Evolutionary conservation across 2,113 vertebrate genomes (phyloP).

Genomic region (Lamprologus sp.): DNA sequence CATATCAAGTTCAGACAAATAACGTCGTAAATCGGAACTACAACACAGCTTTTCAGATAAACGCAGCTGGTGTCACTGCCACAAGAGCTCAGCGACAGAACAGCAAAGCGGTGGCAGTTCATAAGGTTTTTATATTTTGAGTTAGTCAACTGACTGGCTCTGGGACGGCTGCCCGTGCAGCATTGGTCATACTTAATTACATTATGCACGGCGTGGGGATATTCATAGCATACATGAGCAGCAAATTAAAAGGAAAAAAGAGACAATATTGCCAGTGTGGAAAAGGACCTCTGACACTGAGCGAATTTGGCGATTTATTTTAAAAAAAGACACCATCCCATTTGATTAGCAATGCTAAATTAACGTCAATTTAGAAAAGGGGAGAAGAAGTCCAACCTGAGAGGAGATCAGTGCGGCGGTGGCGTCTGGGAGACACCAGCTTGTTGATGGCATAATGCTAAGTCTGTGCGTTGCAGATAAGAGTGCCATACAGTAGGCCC

Average conservation of each 20-base stretch:
- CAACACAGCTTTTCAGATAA: neutral
- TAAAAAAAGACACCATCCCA: constrained; percentile 49
- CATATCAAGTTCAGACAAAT: neutral
- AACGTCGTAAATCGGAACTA: neutral
- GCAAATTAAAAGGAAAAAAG: constrained; percentile 45
- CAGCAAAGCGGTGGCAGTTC: constrained; percentile 43
- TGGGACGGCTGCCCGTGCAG: constrained; percentile 67
- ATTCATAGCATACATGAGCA: constrained; percentile 56
- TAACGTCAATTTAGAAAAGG: constrained; percentile 42
- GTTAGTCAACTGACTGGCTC: constrained; percentile 69
- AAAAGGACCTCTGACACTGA: constrained; percentile 66
- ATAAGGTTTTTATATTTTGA: constrained; percentile 74
- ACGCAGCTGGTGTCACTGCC: neutral
- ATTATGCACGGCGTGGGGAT: constrained; percentile 62
- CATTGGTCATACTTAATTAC: constrained; percentile 78
- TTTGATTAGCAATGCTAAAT: constrained; percentile 73
- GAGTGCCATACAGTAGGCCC: constrained; percentile 51
- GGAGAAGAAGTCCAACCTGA: constrained; percentile 52
- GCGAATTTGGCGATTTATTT: constrained; percentile 56
- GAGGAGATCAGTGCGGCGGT: constrained; percentile 31
- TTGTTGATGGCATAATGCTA: constrained; percentile 57
- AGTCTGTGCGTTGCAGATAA: constrained; percentile 67
- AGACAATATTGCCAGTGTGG: constrained; percentile 59
- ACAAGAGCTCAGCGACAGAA: neutral
- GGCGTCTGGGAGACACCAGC: constrained; percentile 36